phyloP scores from a whole-genome alignment of 2,888 invertebrate species.

The Phymatocera aterrima region DNA sequence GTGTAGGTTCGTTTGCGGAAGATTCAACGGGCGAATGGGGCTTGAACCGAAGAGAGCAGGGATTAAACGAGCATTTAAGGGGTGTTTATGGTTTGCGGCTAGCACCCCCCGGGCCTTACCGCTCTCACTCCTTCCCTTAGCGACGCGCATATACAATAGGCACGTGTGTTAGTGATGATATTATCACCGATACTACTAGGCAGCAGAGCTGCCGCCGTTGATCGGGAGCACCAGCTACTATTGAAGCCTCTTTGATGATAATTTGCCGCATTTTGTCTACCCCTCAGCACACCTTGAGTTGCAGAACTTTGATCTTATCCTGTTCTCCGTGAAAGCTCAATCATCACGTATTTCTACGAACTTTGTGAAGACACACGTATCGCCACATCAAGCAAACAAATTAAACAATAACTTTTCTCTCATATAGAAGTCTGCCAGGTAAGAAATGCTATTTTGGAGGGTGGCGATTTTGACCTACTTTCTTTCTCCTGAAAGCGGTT shows the following conservation, averaged over 20 bases:
- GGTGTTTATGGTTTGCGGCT: constrained; percentile 63
- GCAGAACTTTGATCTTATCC: constrained; percentile 11
- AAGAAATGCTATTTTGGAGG: not conserved
- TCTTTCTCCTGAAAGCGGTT: no score
- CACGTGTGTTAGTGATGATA: not conserved
- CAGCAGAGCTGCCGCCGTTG: not conserved
- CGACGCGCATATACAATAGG: not conserved
- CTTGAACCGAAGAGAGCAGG: constrained; percentile 52
- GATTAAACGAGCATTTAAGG: constrained; percentile 64
- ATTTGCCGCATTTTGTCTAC: constrained; percentile 26
- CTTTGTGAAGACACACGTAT: not conserved
- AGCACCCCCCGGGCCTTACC: not conserved
- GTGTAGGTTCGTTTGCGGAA: constrained; percentile 40
- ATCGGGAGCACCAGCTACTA: not conserved
- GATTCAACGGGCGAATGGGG: constrained; percentile 37
- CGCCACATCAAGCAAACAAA: constrained; percentile 12
- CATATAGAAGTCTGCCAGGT: not conserved
- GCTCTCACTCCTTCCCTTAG: not conserved
- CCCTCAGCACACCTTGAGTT: not conserved
- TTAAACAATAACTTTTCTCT: not conserved
- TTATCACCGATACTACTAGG: constrained; percentile 1
- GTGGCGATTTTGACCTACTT: no score
- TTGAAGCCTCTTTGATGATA: constrained; percentile 26
- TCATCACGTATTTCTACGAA: constrained; percentile 8
- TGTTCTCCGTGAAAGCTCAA: constrained; percentile 1